phyloP scores from a whole-genome alignment of 2,888 invertebrate genomes.

The Palloptera scutellata region DNA sequence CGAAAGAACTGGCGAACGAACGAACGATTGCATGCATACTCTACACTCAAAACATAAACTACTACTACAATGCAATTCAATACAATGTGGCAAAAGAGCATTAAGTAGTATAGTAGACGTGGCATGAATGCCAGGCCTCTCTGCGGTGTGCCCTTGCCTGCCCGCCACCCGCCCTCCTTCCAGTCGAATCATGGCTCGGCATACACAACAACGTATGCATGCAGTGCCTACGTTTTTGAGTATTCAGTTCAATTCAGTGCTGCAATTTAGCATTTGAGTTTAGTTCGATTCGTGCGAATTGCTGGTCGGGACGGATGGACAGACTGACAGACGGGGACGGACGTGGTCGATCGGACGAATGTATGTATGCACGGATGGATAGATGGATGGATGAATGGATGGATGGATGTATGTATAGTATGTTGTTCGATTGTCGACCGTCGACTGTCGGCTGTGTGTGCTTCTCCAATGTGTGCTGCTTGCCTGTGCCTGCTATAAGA shows the following conservation, averaged over 20 bases:
- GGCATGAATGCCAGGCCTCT: too few relatives aligned
- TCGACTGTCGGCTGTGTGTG: conserved; percentile 9
- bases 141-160: too few relatives aligned
- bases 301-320: neutral
- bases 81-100: too few relatives aligned
- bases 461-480: conserved; percentile 19
- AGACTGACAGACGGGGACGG: neutral
- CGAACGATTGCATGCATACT: too few relatives aligned
- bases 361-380: conserved; percentile 10
- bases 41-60: too few relatives aligned
- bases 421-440: neutral
- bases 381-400: conserved; percentile 20
- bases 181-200: neutral
- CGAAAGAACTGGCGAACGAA: too few relatives aligned
- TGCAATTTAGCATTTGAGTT: neutral
- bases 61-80: too few relatives aligned
- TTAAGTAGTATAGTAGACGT: too few relatives aligned
- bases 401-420: conserved; percentile 1
- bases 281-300: neutral
- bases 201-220: neutral
- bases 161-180: neutral
- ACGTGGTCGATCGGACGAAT: conserved; percentile 1
- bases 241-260: too few relatives aligned
- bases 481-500: conserved; percentile 47
- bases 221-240: too few relatives aligned